Conservation (phyloP, 2,113 vertebrate genomes). For the Hippocampus zosterae region DNA sequence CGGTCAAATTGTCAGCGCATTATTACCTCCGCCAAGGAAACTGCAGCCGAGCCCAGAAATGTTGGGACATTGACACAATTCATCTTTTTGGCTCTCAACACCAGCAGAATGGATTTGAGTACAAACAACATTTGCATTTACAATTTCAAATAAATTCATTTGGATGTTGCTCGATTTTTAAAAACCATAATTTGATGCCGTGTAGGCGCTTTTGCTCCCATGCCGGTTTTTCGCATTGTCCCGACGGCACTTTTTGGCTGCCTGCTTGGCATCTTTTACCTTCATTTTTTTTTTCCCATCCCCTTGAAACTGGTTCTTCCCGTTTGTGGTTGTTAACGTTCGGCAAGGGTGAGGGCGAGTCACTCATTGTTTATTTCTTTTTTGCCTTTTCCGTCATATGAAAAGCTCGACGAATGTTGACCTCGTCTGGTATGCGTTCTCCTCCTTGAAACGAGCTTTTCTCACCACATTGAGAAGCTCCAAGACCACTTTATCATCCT, state of each 20-base stretch:
- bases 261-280: not conserved
- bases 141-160: no score
- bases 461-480: not conserved
- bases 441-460: not conserved
- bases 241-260: not conserved
- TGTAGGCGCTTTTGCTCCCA: not conserved
- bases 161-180: no score
- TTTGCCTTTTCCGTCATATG: not conserved
- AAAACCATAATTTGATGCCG: no score
- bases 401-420: not conserved
- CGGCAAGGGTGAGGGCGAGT: not conserved
- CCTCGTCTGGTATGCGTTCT: not conserved
- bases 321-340: not conserved
- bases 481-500: not conserved
- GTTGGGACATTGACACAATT: no score
- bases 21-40: no score
- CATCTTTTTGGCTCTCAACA: not conserved
- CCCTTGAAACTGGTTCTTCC: not conserved
- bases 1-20: no score
- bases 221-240: not conserved
- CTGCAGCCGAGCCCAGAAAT: no score
- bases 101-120: no score
- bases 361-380: not conserved
- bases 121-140: no score
- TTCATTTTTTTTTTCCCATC: not conserved